Conservation (phyloP, 2,797 vertebrate species). For the Pangasius larnaudii region DNA sequence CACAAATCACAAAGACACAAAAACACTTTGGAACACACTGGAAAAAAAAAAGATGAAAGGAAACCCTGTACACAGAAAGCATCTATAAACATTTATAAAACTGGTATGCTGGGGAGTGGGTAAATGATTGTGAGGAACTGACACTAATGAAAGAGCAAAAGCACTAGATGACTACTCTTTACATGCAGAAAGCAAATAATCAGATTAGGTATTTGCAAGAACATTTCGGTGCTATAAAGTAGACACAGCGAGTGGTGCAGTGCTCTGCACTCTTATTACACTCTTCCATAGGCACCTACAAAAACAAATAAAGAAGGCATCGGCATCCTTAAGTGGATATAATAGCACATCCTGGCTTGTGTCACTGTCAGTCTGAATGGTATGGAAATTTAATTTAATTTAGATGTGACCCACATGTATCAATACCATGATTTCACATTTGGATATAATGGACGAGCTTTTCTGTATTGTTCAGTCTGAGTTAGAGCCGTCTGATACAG, state of each 20-base stretch:
- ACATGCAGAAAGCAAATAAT: slow-evolving; percentile 61
- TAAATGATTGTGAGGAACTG: neutral
- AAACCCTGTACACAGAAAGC: neutral
- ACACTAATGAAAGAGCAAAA: neutral
- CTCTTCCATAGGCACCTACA: slow-evolving; percentile 31
- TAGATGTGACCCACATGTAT: neutral
- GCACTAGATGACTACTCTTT: neutral
- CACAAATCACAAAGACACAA: neutral
- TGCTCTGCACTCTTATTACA: slow-evolving; percentile 67
- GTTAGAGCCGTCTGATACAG: too few relatives aligned
- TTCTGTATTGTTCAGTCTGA: neutral
- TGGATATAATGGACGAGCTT: neutral
- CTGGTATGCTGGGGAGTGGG: neutral
- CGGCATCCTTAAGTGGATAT: neutral
- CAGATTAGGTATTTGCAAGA: slow-evolving; percentile 45
- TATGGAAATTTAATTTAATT: neutral
- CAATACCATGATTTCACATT: neutral
- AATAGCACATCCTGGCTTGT: neutral
- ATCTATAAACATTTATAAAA: neutral
- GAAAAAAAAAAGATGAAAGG: neutral
- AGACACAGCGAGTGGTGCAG: slow-evolving; percentile 67
- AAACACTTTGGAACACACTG: neutral
- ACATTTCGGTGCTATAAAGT: slow-evolving; percentile 72
- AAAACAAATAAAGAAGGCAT: neutral
- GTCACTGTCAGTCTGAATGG: neutral